Conservation (phyloP, 1,140 invertebrate species). For the Dinothrombium tinctorium region DNA sequence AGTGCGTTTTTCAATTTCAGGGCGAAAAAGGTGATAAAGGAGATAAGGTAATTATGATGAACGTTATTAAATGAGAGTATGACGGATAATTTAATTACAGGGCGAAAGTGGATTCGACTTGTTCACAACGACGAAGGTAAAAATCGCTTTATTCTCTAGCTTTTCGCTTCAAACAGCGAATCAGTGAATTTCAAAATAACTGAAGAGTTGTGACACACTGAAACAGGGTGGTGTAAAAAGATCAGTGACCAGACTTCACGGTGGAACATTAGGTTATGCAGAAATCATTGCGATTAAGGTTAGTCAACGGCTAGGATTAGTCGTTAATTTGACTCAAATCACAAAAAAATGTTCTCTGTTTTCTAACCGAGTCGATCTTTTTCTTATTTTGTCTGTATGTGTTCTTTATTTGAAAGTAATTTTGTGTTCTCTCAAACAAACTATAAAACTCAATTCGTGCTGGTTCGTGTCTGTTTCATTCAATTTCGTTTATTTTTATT, state of each 20-base stretch:
- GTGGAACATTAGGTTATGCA: slow-evolving; percentile 61
- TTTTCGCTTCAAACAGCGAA: background rate
- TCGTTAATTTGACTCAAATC: too few species aligned
- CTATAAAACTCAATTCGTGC: too few species aligned
- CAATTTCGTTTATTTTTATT: too few species aligned
- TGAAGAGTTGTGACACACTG: background rate
- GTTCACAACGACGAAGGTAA: slow-evolving; percentile 15
- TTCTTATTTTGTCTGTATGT: too few species aligned
- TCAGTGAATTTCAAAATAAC: background rate
- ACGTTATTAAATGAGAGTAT: background rate
- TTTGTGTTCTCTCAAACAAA: too few species aligned
- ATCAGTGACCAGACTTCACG: slow-evolving; percentile 64
- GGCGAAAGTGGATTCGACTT: slow-evolving; percentile 16
- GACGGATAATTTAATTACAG: slow-evolving; percentile 6
- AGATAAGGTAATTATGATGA: slow-evolving; percentile 14
- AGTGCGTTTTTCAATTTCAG: too few species aligned
- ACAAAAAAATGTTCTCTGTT: too few species aligned
- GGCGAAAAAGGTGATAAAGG: slow-evolving; percentile 66
- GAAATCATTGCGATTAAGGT: slow-evolving; percentile 91
- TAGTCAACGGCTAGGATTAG: too few species aligned
- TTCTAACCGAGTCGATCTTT: too few species aligned
- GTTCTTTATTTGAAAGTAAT: too few species aligned
- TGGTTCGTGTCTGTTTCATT: too few species aligned
- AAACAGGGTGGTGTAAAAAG: slow-evolving; percentile 48
- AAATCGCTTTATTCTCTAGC: background rate